Conservation (phyloP, 2,113 vertebrate species). For the Ramphastos sulfuratus region DNA sequence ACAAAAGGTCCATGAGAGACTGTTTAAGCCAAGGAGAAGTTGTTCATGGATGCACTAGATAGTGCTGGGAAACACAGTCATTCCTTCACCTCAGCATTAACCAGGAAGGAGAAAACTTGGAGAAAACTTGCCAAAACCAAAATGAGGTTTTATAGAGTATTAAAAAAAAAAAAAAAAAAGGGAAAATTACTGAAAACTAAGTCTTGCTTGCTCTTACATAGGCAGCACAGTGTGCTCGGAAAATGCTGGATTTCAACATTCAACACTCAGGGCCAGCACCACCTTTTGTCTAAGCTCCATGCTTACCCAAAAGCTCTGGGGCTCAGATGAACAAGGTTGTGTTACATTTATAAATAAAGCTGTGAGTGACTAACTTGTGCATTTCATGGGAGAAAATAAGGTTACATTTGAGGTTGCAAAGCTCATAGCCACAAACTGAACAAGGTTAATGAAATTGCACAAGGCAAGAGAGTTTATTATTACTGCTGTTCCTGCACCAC, state of each 20-base stretch:
- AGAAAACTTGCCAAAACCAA: not conserved
- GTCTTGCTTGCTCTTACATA: not conserved
- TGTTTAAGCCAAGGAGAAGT: slow-evolving; percentile 18
- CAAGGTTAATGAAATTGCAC: slow-evolving; percentile 16
- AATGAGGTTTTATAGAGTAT: not conserved
- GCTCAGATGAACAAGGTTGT: not conserved
- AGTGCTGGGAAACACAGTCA: slow-evolving; percentile 9
- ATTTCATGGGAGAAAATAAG: not conserved
- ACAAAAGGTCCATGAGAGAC: slow-evolving; percentile 48
- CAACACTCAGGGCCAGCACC: not conserved
- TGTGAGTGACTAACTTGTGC: not conserved
- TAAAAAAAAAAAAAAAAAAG: not conserved
- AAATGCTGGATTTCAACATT: not conserved
- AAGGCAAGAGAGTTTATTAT: not conserved
- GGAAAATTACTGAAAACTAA: not conserved
- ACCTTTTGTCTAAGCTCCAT: not conserved
- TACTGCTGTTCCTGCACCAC: not conserved
- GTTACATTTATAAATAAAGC: slow-evolving; percentile 8
- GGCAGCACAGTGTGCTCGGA: not conserved
- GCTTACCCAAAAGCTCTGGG: not conserved
- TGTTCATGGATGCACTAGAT: not conserved
- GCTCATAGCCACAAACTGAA: not conserved
- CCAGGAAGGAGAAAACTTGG: not conserved
- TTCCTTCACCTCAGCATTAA: not conserved
- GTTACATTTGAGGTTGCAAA: not conserved